phyloP scores from a whole-genome alignment of 2,113 vertebrate species.

The Lophius piscatorius region DNA sequence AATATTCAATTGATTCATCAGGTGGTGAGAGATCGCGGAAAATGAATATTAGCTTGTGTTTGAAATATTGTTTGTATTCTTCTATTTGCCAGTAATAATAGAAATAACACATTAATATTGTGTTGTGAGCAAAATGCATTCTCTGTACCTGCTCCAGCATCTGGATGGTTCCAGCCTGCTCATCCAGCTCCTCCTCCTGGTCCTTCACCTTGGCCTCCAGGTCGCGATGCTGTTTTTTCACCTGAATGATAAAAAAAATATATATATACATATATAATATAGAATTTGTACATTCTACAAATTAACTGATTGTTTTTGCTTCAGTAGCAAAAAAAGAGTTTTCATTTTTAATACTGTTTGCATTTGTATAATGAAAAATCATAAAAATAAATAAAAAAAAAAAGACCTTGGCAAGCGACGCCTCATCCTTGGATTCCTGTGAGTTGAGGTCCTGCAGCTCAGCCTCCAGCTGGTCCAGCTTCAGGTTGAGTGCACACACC shows the following conservation, averaged over 20 bases:
- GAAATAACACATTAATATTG: no score
- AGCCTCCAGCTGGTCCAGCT: slow-evolving; percentile 88
- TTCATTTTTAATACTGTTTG: no score
- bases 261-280: background rate
- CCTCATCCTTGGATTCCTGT: slow-evolving; percentile 96
- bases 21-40: no score
- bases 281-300: background rate
- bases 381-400: no score
- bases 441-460: slow-evolving; percentile 95
- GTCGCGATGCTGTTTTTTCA: slow-evolving; percentile 92
- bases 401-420: slow-evolving; percentile 89
- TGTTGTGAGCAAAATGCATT: no score
- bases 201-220: slow-evolving; percentile 95
- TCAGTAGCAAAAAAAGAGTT: background rate
- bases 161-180: slow-evolving; percentile 96
- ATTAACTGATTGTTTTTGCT: background rate
- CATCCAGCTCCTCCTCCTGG: slow-evolving; percentile 97
- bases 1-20: no score
- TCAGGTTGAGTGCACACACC: slow-evolving; percentile 86
- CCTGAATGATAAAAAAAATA: slow-evolving; percentile 7
- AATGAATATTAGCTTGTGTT: no score
- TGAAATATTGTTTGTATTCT: no score
- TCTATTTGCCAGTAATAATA: no score
- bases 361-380: no score
- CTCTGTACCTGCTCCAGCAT: slow-evolving; percentile 93